Conservation (phyloP, 2,113 vertebrate species). For the Stegastes partitus region DNA sequence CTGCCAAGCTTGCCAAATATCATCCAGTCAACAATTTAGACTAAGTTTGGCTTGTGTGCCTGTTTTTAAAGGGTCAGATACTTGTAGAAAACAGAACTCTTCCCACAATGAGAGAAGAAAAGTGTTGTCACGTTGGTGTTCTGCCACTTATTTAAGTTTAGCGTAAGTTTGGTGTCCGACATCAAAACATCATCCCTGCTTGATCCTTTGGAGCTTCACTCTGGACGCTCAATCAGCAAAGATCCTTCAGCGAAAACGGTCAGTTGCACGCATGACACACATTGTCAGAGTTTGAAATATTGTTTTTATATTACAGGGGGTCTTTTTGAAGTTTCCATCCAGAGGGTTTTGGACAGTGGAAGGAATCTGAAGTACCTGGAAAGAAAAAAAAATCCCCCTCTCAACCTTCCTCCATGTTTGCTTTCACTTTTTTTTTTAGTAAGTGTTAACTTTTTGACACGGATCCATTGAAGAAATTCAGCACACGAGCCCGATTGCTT, state of each 20-base stretch:
- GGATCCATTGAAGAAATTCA: neutral
- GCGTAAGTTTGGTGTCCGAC: neutral
- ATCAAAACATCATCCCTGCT: neutral
- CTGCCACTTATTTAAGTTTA: no score
- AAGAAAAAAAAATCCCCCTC: constrained; percentile 1
- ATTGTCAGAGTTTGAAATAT: neutral
- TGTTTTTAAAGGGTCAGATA: no score
- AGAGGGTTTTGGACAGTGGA: neutral
- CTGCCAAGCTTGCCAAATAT: neutral
- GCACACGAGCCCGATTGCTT: neutral
- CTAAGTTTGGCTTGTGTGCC: neutral
- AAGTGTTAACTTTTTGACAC: neutral
- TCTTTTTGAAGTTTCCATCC: neutral
- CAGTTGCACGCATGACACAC: neutral
- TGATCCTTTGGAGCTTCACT: neutral
- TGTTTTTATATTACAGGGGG: neutral
- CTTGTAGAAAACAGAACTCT: no score
- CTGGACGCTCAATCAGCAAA: neutral
- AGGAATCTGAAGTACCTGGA: neutral
- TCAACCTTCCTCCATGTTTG: neutral
- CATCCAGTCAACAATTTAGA: neutral
- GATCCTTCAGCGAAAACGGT: neutral
- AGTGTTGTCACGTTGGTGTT: no score
- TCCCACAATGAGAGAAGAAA: no score
- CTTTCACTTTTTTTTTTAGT: neutral